Evolutionary conservation across 2,113 vertebrate genomes (phyloP), one percentile per base, ranked within the genome.

Genomic region (Caloenas nicobarica): DNA sequence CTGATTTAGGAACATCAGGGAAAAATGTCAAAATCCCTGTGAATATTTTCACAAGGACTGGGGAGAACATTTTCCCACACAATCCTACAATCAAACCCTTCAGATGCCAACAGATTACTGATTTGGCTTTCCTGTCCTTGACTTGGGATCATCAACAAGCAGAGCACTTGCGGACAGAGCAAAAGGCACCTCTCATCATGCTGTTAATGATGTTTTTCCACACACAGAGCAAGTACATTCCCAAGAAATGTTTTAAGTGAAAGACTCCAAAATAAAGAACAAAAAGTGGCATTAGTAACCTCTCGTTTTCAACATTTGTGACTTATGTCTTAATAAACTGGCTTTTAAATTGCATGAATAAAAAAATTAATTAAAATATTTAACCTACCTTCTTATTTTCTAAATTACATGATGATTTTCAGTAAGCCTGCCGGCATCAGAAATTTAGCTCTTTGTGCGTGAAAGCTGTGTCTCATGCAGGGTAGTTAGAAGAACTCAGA

Each of bases 101-200:
- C 73, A 91, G 48, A 94, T 84, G 65, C 87, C 66, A 82, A 34
- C 78, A 91, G 54, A 79, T 82, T 79, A 81, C 74, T 92, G 71
- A 85, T 92, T 79, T 79, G 78, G 16, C 62, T 84, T 92, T 94
- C 81, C 86, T 96, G 77, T 46, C 60, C 69, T 83, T 56, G 11
- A 70, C 77, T 74, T 74, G 69, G 46, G 83, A 86, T 93, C 86
- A 86, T 66, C 51, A 22, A 53, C 15, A 81, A 68, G 53, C 77
- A 68, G 51, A 93, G 38, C 65, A 78, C 38, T 86, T 86, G 33
- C 56, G 65, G 81, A 95, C 68, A 89, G 76, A 84, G 80, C 42
- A 94, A 91, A 93, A 91, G 80, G 56, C 42, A 84, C 38, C 60
- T 97, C 85, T 96, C 85, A 76, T 85, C 91, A 66, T 90, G 64